Conservation (phyloP, 2,113 vertebrate genomes). For the Ascaphus truei region DNA sequence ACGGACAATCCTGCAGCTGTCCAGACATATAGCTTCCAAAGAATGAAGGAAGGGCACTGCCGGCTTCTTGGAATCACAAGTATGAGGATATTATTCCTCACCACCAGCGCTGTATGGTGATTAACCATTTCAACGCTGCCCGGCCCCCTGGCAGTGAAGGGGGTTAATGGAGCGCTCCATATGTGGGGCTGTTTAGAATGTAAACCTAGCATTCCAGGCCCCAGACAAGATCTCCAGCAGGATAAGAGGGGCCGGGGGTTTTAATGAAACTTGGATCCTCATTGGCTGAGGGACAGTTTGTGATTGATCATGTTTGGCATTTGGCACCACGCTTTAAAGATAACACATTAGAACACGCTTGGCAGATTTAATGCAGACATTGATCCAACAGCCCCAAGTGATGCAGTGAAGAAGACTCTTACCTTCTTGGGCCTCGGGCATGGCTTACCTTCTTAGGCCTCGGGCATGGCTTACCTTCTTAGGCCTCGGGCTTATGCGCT, state of each 20-base stretch:
- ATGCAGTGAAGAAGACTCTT: too few relatives aligned
- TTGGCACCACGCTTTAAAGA: not conserved
- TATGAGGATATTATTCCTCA: not conserved
- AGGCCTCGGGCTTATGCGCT: too few relatives aligned
- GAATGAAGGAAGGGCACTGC: too few relatives aligned
- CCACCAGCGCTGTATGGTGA: not conserved
- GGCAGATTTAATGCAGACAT: not conserved
- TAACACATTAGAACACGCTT: not conserved
- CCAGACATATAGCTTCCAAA: too few relatives aligned
- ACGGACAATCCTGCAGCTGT: too few relatives aligned
- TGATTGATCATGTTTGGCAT: slow-evolving; percentile 14
- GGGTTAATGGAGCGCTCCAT: not conserved
- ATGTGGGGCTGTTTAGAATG: not conserved
- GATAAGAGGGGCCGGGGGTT: not conserved
- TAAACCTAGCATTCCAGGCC: slow-evolving; percentile 2
- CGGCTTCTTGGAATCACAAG: too few relatives aligned
- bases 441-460: too few relatives aligned
- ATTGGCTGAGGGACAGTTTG: not conserved
- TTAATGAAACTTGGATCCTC: not conserved
- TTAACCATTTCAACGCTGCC: not conserved
- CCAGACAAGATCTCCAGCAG: slow-evolving; percentile 11
- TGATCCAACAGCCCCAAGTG: too few relatives aligned
- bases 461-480: too few relatives aligned
- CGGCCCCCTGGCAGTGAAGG: not conserved
- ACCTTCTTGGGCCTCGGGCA: too few relatives aligned